Base-by-base conservation (phyloP, 2,113 vertebrate species). In the Stegastes partitus region DNA sequence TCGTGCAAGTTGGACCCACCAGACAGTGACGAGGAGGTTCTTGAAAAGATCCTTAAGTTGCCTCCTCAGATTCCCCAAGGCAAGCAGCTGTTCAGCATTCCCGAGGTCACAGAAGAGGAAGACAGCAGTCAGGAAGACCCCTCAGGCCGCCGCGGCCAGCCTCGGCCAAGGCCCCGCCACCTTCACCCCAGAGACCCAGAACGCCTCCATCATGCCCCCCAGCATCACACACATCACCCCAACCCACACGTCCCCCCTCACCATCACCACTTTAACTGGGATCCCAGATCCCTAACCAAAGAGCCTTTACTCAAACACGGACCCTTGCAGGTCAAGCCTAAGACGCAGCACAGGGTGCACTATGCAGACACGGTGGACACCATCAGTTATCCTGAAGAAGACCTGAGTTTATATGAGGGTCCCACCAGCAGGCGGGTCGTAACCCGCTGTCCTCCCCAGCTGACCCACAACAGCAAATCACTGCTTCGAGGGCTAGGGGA, bases 1-100 rank as follows among this genome's bases (percentile, higher is more conserved):
- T 92, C 94, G 61, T 91, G 95, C 83, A 92, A 87, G 70, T 93
- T 93, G 87, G 96, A 96, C 88, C 91, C 83, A 28, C 61, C 95
- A 49, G 98, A 99, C 94, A 99, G 97, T 28, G 97, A 99, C 62
- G 98, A 99, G 85, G 97, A 99, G 71, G 93, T 97, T 86, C 87
- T 96, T 84, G 97, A 98, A 92, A 95, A 93, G 88, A 96, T 99
- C 76, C 91, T 97, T 53, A 97, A 97, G 89, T 93, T 96, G 47
- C 97, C 97, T 0, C 90, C 95, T 85, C 96, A 96, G 87, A 93
- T 91, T 54, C 94, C 77, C 53, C 93, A 93, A 86, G 94, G 90
- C 90, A 97, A 96, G 89, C 96, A 96, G 65, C 93, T 99, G 37
- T 98, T 97, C 82, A 97, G 94, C 90, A 98, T 99, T 72, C 96